Evolutionary conservation across 2,797 vertebrate species (phyloP).

Genomic region (Semaprochilodus insignis): DNA sequence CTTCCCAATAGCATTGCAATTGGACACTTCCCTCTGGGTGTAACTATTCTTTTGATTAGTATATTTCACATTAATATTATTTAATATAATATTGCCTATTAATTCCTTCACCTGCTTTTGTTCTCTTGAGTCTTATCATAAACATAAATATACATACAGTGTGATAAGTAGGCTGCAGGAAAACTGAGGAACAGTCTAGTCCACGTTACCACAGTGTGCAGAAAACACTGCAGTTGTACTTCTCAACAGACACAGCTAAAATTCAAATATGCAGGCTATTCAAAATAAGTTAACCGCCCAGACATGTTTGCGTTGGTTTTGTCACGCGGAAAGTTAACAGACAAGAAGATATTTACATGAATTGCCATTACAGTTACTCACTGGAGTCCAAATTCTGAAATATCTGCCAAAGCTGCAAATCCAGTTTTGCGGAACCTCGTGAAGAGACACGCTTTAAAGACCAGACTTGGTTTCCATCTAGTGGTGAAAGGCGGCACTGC

Average conservation of each 20-base stretch:
- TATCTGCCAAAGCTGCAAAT: background rate
- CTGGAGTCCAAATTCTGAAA: background rate
- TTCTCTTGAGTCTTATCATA: no score
- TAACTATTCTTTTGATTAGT: no score
- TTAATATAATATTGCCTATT: no score
- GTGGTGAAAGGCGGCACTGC: background rate
- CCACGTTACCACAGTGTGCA: background rate
- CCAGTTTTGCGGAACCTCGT: background rate
- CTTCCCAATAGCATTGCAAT: no score
- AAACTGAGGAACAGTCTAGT: background rate
- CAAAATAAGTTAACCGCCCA: conserved; percentile 55
- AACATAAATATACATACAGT: no score
- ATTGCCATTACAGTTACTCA: conserved; percentile 13
- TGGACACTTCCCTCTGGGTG: no score
- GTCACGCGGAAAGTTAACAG: conserved; percentile 60
- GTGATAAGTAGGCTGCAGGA: background rate
- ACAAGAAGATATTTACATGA: conserved; percentile 66
- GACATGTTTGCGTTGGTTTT: conserved; percentile 51
- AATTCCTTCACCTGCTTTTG: no score
- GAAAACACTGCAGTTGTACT: background rate
- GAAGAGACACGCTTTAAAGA: background rate
- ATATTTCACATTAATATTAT: no score
- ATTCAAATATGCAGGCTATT: conserved; percentile 58
- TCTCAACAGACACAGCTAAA: conserved; percentile 12
- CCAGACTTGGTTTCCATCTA: conserved; percentile 24